These are phyloP conservation scores for Ploceus nigricollis DNA, from an alignment of 2,113 vertebrate genomes.

Conservation along the genomic window DNA sequence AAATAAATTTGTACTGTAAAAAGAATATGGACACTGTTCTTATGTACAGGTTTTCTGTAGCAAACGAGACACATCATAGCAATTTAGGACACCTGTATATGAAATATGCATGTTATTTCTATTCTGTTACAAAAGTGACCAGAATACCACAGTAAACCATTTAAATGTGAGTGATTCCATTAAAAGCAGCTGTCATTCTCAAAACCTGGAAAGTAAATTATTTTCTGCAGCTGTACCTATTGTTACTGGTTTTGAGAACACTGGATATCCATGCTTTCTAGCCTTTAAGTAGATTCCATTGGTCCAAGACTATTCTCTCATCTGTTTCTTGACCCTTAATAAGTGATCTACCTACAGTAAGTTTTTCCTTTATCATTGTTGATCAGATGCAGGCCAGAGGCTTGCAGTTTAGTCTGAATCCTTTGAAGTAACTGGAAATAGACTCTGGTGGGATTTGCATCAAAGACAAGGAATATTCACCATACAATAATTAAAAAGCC, in stretches of 20 bases:
- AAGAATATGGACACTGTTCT: background rate
- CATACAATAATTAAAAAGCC: background rate
- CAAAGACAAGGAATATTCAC: background rate
- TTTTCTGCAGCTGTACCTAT: background rate
- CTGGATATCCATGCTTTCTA: background rate
- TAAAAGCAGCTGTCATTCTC: background rate
- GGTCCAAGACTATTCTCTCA: background rate
- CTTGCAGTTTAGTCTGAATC: background rate
- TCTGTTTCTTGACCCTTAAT: background rate
- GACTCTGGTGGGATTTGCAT: background rate
- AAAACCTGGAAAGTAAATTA: background rate
- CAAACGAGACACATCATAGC: background rate
- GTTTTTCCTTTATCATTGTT: background rate
- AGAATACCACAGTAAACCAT: background rate
- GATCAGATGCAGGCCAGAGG: background rate
- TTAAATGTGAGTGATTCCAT: background rate
- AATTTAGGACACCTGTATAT: background rate
- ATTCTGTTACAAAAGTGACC: background rate
- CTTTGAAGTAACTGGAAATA: background rate
- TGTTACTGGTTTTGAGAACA: background rate
- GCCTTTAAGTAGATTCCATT: background rate
- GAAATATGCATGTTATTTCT: background rate
- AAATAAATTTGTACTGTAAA: background rate
- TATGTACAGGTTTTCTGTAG: background rate
- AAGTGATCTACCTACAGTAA: background rate